Conservation (phyloP, 2,888 invertebrate species). For the Galeruca laticollis region DNA sequence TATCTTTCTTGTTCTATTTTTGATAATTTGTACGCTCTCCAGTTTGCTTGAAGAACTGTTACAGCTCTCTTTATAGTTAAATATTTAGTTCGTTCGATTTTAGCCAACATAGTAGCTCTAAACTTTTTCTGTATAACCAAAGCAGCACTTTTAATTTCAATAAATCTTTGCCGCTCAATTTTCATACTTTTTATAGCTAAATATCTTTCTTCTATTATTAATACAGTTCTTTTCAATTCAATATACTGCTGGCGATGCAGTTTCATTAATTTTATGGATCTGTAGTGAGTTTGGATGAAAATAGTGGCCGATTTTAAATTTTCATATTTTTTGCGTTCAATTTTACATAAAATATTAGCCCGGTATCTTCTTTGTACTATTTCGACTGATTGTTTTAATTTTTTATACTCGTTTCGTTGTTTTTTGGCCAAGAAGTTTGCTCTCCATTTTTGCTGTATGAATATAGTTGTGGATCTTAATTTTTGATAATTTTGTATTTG, state of each 20-base stretch:
- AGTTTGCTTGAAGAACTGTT: conserved; percentile 52
- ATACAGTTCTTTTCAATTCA: conserved; percentile 40
- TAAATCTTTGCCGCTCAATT: conserved; percentile 54
- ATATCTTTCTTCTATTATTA: conserved; percentile 59
- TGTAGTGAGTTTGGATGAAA: conserved; percentile 53
- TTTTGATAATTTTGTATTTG: conserved; percentile 52
- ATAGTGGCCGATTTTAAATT: conserved; percentile 35
- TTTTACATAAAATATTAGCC: conserved; percentile 46
- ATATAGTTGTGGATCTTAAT: conserved; percentile 53
- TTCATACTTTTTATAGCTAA: conserved; percentile 54
- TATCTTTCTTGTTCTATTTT: conserved; percentile 49
- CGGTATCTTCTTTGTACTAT: conserved; percentile 63
- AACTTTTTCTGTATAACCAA: conserved; percentile 41
- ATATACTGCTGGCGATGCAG: conserved; percentile 47
- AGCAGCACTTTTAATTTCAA: conserved; percentile 35
- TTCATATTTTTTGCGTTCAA: conserved; percentile 30
- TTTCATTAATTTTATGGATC: conserved; percentile 51
- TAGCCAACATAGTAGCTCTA: conserved; percentile 27
- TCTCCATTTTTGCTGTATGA: conserved; percentile 69
- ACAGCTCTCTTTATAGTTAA: conserved; percentile 27
- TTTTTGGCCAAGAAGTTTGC: conserved; percentile 64
- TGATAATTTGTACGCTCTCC: conserved; percentile 56
- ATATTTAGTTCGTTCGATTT: conserved; percentile 25
- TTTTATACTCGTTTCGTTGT: conserved; percentile 54
- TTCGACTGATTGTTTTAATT: conserved; percentile 59